Conservation (phyloP, 2,797 vertebrate species). For the Sebastes oblongus region DNA sequence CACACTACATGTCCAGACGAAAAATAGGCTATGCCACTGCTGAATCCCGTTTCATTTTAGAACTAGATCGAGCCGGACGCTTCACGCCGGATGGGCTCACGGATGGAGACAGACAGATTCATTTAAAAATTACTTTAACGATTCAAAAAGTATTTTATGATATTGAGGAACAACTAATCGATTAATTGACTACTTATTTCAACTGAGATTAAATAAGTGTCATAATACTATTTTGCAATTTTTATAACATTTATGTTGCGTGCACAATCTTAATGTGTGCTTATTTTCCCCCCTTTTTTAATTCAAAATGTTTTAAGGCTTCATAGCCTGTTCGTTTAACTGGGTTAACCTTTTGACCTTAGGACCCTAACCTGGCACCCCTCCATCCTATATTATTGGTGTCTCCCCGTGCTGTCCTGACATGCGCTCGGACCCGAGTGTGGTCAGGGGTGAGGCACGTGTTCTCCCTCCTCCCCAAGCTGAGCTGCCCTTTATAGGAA, state of each 20-base stretch:
- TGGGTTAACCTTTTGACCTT: conserved; percentile 9
- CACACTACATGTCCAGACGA: too few species aligned
- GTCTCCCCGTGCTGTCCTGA: conserved; percentile 8
- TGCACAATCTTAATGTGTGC: background rate
- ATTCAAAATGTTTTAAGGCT: background rate
- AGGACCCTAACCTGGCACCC: background rate
- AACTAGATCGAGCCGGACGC: too few species aligned
- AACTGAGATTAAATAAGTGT: background rate
- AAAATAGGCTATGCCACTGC: too few species aligned
- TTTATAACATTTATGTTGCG: background rate
- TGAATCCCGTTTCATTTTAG: too few species aligned
- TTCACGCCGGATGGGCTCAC: too few species aligned
- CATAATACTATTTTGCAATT: background rate
- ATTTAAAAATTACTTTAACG: too few species aligned
- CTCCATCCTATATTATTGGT: background rate
- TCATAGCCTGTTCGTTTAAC: background rate
- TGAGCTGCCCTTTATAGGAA: conserved; percentile 60
- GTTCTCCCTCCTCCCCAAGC: conserved; percentile 52
- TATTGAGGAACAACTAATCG: too few species aligned
- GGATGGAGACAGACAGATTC: too few species aligned
- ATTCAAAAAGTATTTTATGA: too few species aligned
- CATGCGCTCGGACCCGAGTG: conserved; percentile 25
- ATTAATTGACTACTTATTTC: too few species aligned
- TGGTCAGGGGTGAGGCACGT: conserved; percentile 55
- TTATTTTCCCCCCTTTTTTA: background rate